Percentiles rank a stretch among this genome's conserved stretches.
Evolutionary conservation across 2,888 invertebrate species (phyloP).

Genomic region (Erebia aethiops): DNA sequence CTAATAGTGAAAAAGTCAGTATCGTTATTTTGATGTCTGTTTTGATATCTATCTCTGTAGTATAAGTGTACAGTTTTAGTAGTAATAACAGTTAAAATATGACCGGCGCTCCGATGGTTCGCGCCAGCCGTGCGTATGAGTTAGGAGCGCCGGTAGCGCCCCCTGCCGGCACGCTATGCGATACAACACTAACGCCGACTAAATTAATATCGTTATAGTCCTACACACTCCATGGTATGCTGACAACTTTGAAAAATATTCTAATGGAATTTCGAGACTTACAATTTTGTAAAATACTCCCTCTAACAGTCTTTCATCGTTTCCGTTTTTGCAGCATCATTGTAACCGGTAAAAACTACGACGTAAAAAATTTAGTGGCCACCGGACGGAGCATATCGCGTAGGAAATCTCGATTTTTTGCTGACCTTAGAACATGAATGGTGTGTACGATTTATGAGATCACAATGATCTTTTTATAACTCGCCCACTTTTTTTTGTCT

Average conservation of each 20-base stretch:
- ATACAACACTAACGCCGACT: slow-evolving; percentile 71
- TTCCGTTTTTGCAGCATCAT: slow-evolving; percentile 46
- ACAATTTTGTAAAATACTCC: slow-evolving; percentile 26
- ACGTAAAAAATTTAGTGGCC: slow-evolving; percentile 57
- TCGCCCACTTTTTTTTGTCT: slow-evolving; percentile 67
- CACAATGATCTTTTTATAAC: slow-evolving; percentile 77
- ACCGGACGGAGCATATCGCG: slow-evolving; percentile 76
- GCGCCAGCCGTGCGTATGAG: slow-evolving; percentile 53
- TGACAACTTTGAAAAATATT: slow-evolving; percentile 47
- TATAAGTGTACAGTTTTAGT: slow-evolving; percentile 70
- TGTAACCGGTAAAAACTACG: slow-evolving; percentile 37
- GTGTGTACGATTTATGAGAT: slow-evolving; percentile 80
- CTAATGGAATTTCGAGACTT: slow-evolving; percentile 27
- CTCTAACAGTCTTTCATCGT: slow-evolving; percentile 26
- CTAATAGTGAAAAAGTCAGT: slow-evolving; percentile 57
- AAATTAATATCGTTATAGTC: slow-evolving; percentile 54
- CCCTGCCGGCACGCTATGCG: slow-evolving; percentile 71
- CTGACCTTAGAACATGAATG: slow-evolving; percentile 75
- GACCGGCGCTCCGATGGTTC: slow-evolving; percentile 50
- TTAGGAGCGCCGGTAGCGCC: slow-evolving; percentile 73
- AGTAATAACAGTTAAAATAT: slow-evolving; percentile 69
- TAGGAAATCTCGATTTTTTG: slow-evolving; percentile 77
- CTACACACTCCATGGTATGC: slow-evolving; percentile 45
- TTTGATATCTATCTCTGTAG: slow-evolving; percentile 69
- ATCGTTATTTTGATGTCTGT: slow-evolving; percentile 60